Base-by-base conservation (phyloP, 1,140 invertebrate species). In the Scaptodrosophila lebanonensis region DNA sequence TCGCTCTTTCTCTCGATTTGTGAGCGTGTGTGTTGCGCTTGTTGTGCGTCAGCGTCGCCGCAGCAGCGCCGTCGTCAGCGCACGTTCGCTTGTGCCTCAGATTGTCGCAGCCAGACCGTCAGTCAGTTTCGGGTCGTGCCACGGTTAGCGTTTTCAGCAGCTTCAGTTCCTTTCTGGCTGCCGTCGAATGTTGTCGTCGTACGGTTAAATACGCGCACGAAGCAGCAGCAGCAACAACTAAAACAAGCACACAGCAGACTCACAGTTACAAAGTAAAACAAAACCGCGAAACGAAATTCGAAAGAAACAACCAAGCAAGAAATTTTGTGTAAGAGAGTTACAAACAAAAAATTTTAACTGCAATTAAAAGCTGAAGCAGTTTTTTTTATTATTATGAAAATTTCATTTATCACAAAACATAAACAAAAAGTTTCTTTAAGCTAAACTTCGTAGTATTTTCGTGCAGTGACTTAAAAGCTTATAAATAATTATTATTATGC, bases 141-240 rank as follows among this genome's bases (percentile, higher is more conserved):
- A 61, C 62, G 63, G 56, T 68, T 63, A 59, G 61, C 47, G 49
- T 47, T 67, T 67, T 66, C 66, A 63, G 57, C 61, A 72, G 68
- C 47, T 69, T 77, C 66, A 85, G 79, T 84, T 84, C 79, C 83
- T 85, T 85, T 83, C 66, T 85, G 69, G 73, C 76, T 85, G 83
- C 76, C 75, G 73, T 85, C 73, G 71, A 83, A 75, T 65, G 83
- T 85, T 77, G 83, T 85, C 83, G 69, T 84, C 45, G 60, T 76
- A 52, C 60, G 69, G 69, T 68, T 57, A 79, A 71, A 67, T 50
- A 60, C 67, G 67, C 57, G 66, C 42, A 42, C 35, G 43, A 48
- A 56, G 60, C 56, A 73, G 57, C 43, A 52, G 35, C 56, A 54
- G 47, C 50, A 67, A 43, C 8, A 44, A 15, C 36, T 43, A 45